phyloP scores from a whole-genome alignment of 2,888 invertebrate genomes.

The Glyphotaelius pellucidus region DNA sequence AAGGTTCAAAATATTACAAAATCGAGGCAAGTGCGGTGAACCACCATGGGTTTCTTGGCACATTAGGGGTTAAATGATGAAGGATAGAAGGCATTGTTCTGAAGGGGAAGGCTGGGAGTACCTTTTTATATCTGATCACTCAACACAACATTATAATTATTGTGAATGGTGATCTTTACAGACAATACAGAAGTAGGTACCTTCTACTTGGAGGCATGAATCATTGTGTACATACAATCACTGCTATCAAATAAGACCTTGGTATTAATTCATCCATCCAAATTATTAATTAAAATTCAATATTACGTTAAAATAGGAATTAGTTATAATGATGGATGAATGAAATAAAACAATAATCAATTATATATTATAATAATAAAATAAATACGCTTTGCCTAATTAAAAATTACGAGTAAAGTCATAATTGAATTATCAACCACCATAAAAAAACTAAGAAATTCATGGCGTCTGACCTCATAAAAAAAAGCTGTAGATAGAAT shows the following conservation, averaged over 20 bases:
- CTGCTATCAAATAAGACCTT: not conserved
- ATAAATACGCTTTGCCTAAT: not conserved
- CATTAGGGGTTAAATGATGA: not conserved
- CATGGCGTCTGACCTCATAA: conserved; percentile 12
- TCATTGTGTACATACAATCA: not conserved
- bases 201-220: not conserved
- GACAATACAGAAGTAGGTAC: not conserved
- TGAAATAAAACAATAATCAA: too few species aligned
- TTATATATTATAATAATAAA: too few species aligned
- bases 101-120: not conserved
- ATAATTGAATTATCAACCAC: conserved; percentile 5
- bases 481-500: not conserved
- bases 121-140: not conserved
- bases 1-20: too few species aligned
- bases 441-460: not conserved
- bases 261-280: not conserved
- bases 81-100: not conserved
- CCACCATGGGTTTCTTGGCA: too few species aligned
- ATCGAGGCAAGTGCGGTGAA: too few species aligned
- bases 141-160: not conserved
- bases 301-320: too few species aligned
- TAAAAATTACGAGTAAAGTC: not conserved
- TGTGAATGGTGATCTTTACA: not conserved
- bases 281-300: too few species aligned
- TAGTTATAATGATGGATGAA: too few species aligned